Percentiles rank a stretch among this genome's conserved stretches.
phyloP scores from a whole-genome alignment of 2,888 invertebrate species.

The Tinea pellionella region DNA sequence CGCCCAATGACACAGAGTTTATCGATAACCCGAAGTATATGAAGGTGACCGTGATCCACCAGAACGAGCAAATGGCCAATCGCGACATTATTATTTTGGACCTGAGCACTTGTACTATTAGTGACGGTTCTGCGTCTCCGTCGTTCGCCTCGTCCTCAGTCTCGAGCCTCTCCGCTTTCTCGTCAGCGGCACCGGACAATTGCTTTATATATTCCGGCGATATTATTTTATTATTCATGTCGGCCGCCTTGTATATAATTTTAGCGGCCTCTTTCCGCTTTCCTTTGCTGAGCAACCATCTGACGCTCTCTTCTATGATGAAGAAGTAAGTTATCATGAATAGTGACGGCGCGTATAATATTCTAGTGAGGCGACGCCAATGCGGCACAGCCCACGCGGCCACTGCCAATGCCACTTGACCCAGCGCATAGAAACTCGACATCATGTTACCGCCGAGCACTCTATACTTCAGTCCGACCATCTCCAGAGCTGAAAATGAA shows the following conservation, averaged over 20 bases:
- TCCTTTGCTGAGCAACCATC: conserved; percentile 76
- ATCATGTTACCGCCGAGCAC: conserved; percentile 76
- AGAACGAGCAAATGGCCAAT: conserved; percentile 74
- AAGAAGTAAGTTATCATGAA: conserved; percentile 73
- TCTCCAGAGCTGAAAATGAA: conserved; percentile 69
- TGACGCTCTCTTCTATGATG: conserved; percentile 73
- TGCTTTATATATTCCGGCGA: conserved; percentile 36
- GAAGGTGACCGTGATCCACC: conserved; percentile 83
- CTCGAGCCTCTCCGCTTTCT: neutral
- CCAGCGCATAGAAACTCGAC: conserved; percentile 73
- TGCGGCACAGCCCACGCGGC: conserved; percentile 73
- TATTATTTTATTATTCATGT: conserved; percentile 45
- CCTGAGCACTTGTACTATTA: conserved; percentile 48
- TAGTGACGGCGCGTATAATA: conserved; percentile 73
- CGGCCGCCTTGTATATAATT: conserved; percentile 62
- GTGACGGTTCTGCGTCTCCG: conserved; percentile 19
- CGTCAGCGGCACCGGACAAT: conserved; percentile 19
- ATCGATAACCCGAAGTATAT: conserved; percentile 85
- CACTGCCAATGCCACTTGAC: conserved; percentile 72
- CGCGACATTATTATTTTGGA: conserved; percentile 65
- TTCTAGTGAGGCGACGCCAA: conserved; percentile 73
- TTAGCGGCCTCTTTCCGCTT: conserved; percentile 60
- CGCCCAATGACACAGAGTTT: conserved; percentile 79
- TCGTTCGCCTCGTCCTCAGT: neutral
- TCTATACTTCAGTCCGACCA: conserved; percentile 74